phyloP scores from a whole-genome alignment of 2,113 vertebrate genomes.

The Burhinus bistriatus region DNA sequence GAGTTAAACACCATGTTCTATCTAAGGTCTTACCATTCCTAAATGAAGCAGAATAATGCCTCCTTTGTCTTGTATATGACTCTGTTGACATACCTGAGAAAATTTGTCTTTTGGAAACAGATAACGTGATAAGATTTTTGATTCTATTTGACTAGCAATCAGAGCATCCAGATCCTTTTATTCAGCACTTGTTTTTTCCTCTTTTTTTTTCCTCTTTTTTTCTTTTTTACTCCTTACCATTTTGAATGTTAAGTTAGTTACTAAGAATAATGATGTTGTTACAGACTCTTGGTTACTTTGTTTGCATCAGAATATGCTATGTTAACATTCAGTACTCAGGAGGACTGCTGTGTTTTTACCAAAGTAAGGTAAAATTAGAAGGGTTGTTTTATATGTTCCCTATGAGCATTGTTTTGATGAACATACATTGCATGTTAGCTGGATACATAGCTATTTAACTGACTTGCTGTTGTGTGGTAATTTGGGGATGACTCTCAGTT shows the following conservation, averaged over 20 bases:
- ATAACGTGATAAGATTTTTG: fast-evolving
- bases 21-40: background rate
- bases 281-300: background rate
- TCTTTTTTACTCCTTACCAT: background rate
- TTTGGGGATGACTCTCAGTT: background rate
- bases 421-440: background rate
- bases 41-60: background rate
- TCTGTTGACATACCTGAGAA: background rate
- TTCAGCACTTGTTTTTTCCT: background rate
- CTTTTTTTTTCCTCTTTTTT: fast-evolving
- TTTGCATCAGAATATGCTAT: background rate
- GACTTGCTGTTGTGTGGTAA: background rate
- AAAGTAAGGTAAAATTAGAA: background rate
- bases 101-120: background rate
- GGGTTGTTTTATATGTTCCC: background rate
- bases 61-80: background rate
- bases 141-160: background rate
- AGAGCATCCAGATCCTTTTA: background rate
- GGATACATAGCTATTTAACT: background rate
- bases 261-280: background rate
- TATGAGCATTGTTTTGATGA: background rate
- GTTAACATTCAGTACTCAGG: background rate
- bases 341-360: background rate
- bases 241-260: background rate
- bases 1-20: background rate